Evolutionary conservation across 2,113 vertebrate genomes (phyloP).

Genomic region (Phyllostomus hastatus): DNA sequence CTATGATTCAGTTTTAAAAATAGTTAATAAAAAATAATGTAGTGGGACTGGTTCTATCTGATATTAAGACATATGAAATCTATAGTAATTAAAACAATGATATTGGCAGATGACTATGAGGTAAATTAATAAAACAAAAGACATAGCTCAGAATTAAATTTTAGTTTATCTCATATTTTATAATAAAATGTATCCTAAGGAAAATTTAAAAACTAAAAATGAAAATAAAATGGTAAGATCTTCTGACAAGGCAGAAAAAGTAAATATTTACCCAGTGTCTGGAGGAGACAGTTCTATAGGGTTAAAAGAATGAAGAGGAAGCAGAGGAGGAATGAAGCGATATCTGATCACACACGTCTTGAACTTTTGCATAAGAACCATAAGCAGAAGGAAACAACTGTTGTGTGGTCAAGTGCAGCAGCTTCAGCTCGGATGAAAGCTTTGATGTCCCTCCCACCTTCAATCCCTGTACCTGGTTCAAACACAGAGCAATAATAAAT

Average conservation of each 20-base stretch:
- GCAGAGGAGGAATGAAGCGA: neutral
- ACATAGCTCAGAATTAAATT: neutral
- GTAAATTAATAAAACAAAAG: neutral
- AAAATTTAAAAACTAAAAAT: neutral
- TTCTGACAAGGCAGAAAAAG: neutral
- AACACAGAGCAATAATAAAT: neutral
- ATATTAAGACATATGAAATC: neutral
- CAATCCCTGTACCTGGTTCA: neutral
- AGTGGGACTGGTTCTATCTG: neutral
- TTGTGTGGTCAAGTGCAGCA: neutral
- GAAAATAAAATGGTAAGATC: neutral
- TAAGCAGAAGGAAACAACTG: neutral
- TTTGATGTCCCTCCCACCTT: neutral
- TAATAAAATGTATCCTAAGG: conserved; percentile 11
- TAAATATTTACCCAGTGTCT: neutral
- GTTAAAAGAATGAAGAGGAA: neutral
- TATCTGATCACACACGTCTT: neutral
- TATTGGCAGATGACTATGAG: neutral
- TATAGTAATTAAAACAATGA: neutral
- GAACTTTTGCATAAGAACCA: neutral
- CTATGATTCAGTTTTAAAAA: neutral
- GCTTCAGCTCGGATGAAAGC: neutral
- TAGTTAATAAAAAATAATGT: neutral
- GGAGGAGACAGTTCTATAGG: neutral
- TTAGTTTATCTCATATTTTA: neutral